These are phyloP conservation scores for Novumbra hubbsi DNA, from an alignment of 2,797 vertebrate genomes.

Conservation along the genomic window DNA sequence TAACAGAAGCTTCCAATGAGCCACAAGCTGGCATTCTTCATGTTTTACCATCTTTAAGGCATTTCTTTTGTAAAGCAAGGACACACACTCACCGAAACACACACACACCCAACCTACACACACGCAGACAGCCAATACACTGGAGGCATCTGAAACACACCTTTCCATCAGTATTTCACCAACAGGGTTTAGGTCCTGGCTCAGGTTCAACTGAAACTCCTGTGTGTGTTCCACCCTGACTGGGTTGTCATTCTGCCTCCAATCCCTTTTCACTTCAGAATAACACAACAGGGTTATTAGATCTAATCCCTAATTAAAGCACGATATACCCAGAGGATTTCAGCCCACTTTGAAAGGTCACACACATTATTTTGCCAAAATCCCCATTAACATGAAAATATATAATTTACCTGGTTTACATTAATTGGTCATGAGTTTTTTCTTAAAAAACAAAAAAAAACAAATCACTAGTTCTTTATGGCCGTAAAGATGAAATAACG, in stretches of 20 bases:
- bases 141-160: slow-evolving; percentile 9
- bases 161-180: slow-evolving; percentile 24
- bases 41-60: too few relatives aligned
- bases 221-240: slow-evolving; percentile 34
- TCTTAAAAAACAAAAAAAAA: background rate
- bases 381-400: background rate
- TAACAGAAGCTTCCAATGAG: too few relatives aligned
- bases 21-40: too few relatives aligned
- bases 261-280: slow-evolving; percentile 4
- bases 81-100: background rate
- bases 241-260: slow-evolving; percentile 25
- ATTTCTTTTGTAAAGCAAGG: too few relatives aligned
- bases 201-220: slow-evolving; percentile 75
- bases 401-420: background rate
- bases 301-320: slow-evolving; percentile 4
- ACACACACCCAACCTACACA: background rate
- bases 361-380: background rate
- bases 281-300: slow-evolving; percentile 4
- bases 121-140: background rate
- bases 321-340: background rate
- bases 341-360: background rate
- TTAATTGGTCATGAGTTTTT: background rate
- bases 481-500: too few relatives aligned
- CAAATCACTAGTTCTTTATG: background rate
- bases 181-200: slow-evolving; percentile 61